Base-by-base conservation (phyloP, 2,113 vertebrate genomes). In the Hippocampus abdominalis region DNA sequence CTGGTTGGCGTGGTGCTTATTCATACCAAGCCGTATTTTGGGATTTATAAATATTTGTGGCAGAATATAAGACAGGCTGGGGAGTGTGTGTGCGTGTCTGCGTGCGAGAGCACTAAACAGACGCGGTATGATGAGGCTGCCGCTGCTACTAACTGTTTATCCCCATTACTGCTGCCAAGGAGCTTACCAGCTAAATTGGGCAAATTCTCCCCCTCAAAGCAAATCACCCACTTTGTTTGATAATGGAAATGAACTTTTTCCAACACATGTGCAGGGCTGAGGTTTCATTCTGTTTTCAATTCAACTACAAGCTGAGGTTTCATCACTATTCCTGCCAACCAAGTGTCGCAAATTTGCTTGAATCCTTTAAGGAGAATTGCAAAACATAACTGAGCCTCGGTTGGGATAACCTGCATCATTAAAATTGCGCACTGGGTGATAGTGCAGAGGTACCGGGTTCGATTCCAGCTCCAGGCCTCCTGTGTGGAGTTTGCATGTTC, bases 171-270 rank as follows among this genome's bases (percentile, higher is more conserved):
- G 66, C 79, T 83, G 87, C 87, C 87, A 90, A 90, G 82, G 69
- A 87, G 86, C 87, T 91, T 88, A 90, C 84, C 74, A 72, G 79
- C 84, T 86, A 87, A 89, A 88, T 89, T 88, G 78, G 82, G 83
- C 81, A 86, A 89, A 92, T 89, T 91, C 79, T 91, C 81, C 81
- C 84, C 81, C 84, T 81, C 78, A 86, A 84, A 92, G 90, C 86
- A 84, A 91, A 92, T 91, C 83, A 90, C 84, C 85, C 64, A 87
- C 88, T 91, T 88, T 91, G 87, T 91, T 91, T 91, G 85, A 89
- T 86, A 82, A 88, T 72, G 76, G 71, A 86, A 90, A 89, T 91
- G 84, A 78, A 91, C 16, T 32, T 25, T 57, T 57, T 89, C 90
- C 9, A 54, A 54, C 8, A 11, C 88, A 87, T 85, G 81, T 82